Percentiles rank a stretch among this genome's conserved stretches.
Evolutionary conservation across 2,113 vertebrate genomes (phyloP).

Genomic region (Taurulus bubalis): DNA sequence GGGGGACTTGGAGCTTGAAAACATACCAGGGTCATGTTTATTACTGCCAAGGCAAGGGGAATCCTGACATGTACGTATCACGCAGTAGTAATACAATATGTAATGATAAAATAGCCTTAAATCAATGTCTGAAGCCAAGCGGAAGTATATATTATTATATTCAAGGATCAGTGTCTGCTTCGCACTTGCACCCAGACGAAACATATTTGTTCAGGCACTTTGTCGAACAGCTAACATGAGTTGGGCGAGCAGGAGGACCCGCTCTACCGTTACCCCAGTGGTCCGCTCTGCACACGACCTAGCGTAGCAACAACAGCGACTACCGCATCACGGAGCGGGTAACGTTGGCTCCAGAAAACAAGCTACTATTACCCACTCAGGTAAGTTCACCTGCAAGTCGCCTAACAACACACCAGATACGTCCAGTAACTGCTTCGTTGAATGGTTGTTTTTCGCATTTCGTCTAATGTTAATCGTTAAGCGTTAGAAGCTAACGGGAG

Average conservation of each 20-base stretch:
- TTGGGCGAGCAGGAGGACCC: neutral
- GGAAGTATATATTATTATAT: neutral
- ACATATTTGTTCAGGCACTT: constrained; percentile 5
- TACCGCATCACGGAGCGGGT: neutral
- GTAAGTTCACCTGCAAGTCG: neutral
- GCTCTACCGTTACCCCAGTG: neutral
- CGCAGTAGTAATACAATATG: neutral
- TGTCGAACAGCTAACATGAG: constrained; percentile 38
- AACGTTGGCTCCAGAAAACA: too few species aligned
- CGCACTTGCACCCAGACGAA: constrained; percentile 32
- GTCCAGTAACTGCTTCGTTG: neutral
- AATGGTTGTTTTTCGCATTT: neutral
- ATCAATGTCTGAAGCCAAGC: neutral
- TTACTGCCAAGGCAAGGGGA: neutral
- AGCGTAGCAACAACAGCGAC: constrained; percentile 16
- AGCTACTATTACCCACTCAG: neutral
- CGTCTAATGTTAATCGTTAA: neutral
- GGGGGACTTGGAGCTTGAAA: neutral
- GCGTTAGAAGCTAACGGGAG: constrained; percentile 39
- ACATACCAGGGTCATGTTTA: neutral
- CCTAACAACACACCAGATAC: fast-evolving
- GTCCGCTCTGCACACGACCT: constrained; percentile 9
- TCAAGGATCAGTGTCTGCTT: neutral
- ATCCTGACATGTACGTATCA: neutral
- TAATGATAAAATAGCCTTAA: neutral